Percentiles rank a stretch among this genome's conserved stretches.
phyloP scores from a whole-genome alignment of 2,113 vertebrate species.

The Stictonetta naevosa region DNA sequence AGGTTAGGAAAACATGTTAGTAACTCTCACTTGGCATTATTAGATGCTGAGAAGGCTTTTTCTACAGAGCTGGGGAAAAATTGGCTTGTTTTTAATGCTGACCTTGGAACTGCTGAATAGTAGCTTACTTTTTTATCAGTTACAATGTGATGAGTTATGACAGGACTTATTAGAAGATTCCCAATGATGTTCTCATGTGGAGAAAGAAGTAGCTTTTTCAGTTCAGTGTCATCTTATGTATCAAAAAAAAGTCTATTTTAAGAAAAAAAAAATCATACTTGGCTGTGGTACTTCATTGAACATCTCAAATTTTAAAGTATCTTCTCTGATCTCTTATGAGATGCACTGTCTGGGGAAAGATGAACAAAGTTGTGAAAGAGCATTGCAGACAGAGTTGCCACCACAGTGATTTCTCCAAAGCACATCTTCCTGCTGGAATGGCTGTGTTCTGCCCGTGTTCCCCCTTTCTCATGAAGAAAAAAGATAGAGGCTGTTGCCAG shows the following conservation, averaged over 20 bases:
- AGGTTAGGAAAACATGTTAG: neutral
- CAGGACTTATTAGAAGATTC: neutral
- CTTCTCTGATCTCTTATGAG: neutral
- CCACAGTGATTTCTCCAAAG: neutral
- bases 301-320: neutral
- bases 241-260: neutral
- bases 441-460: neutral
- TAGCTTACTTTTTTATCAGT: neutral
- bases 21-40: neutral
- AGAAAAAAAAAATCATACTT: neutral
- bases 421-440: neutral
- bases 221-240: neutral
- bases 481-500: neutral
- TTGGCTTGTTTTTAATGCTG: neutral
- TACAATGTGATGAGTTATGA: neutral
- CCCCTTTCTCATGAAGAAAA: neutral
- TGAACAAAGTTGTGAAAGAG: neutral
- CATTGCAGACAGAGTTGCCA: neutral
- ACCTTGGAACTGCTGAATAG: neutral
- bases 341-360: neutral
- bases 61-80: neutral
- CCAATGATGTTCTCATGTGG: neutral
- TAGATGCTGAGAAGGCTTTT: neutral
- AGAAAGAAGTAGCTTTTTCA: neutral
- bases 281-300: neutral